Conservation (phyloP, 2,113 vertebrate genomes). For the Microtus pennsylvanicus region DNA sequence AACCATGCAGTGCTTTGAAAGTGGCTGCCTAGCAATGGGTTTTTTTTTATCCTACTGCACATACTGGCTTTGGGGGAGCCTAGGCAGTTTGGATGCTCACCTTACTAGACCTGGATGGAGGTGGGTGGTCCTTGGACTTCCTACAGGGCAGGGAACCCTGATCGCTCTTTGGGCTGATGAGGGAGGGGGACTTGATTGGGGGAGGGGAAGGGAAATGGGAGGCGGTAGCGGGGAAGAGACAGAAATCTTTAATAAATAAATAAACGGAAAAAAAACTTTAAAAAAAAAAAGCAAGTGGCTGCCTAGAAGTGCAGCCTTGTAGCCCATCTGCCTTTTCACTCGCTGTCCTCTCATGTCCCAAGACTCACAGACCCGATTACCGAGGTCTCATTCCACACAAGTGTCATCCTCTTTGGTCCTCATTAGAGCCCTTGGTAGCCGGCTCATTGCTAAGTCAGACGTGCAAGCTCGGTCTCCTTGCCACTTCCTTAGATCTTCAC, state of each 20-base stretch:
- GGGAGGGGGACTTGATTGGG: no score
- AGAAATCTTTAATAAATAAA: no score
- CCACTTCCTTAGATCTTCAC: slow-evolving; percentile 45
- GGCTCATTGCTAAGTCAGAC: slow-evolving; percentile 47
- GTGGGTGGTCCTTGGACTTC: no score
- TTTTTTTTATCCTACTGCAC: no score
- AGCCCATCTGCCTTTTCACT: neutral
- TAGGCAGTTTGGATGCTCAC: no score
- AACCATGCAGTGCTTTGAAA: neutral
- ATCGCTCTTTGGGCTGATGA: no score
- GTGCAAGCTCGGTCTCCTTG: slow-evolving; percentile 44
- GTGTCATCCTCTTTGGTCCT: slow-evolving; percentile 44
- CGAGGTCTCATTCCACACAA: slow-evolving; percentile 8
- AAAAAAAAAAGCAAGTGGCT: neutral
- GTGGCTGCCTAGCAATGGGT: neutral
- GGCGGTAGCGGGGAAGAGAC: no score
- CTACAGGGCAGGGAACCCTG: no score
- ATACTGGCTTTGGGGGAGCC: no score
- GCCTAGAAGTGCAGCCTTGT: neutral
- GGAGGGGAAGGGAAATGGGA: no score
- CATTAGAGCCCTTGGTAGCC: slow-evolving; percentile 52
- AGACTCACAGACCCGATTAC: slow-evolving; percentile 39
- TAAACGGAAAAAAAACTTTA: no score
- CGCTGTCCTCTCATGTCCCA: neutral
- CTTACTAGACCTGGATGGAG: no score